phyloP scores from a whole-genome alignment of 2,797 vertebrate species.

The Diglossa cyanea region DNA sequence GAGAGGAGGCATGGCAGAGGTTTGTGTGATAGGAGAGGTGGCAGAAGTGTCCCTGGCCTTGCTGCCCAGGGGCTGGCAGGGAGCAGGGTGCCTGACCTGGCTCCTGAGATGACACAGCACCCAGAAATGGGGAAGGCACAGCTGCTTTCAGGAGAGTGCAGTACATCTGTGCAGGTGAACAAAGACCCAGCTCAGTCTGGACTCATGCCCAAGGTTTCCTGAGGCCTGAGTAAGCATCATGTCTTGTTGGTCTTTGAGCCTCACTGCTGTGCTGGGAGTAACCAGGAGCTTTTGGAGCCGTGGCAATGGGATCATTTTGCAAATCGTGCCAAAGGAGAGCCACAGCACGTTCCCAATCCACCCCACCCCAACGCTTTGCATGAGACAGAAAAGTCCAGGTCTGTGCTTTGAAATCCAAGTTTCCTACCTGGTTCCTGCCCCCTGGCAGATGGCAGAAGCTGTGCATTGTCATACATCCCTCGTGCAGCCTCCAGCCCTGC shows the following conservation, averaged over 20 bases:
- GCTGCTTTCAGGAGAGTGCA: neutral
- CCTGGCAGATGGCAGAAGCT: neutral
- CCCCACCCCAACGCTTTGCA: neutral
- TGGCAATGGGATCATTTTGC: neutral
- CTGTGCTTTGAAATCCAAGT: neutral
- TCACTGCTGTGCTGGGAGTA: neutral
- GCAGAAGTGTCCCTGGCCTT: neutral
- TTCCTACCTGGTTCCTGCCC: neutral
- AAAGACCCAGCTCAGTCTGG: neutral
- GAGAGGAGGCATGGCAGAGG: neutral
- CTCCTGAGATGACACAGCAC: neutral
- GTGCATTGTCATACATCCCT: neutral
- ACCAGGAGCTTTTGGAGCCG: neutral
- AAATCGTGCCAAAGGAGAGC: rapidly evolving
- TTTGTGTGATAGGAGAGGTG: neutral
- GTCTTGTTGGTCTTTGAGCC: neutral
- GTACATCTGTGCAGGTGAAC: rapidly evolving
- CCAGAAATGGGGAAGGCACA: neutral
- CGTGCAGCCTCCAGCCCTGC: slow-evolving; percentile 17
- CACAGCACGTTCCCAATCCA: rapidly evolving
- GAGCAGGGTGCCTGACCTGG: neutral
- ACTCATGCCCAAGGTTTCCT: neutral
- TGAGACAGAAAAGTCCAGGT: neutral
- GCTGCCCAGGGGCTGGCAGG: neutral
- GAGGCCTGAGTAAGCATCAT: neutral